Evolutionary conservation across 2,113 vertebrate species (phyloP).

Genomic region (Pterophyllum scalare): DNA sequence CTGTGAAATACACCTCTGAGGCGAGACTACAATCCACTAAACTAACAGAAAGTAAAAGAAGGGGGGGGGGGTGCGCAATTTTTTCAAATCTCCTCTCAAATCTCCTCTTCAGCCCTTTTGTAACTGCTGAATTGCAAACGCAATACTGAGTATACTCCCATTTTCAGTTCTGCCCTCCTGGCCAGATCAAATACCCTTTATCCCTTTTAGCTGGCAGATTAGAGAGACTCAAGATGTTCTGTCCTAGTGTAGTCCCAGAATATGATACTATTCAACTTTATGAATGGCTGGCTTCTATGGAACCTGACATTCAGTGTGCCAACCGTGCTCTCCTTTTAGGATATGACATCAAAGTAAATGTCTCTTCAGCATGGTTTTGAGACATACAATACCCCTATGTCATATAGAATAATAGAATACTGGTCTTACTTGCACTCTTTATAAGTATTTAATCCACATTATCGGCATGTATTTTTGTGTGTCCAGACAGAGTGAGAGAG

Average conservation of each 20-base stretch:
- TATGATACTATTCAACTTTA: conserved; percentile 45
- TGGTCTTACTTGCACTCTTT: background rate
- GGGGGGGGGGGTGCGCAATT: background rate
- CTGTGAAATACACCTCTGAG: background rate
- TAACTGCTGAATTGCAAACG: conserved; percentile 39
- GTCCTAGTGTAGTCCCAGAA: conserved; percentile 34
- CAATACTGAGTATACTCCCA: conserved; percentile 36
- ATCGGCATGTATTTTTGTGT: conserved; percentile 37
- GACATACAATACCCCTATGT: background rate
- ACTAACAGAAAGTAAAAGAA: background rate
- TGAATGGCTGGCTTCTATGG: conserved; percentile 35
- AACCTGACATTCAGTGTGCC: conserved; percentile 4
- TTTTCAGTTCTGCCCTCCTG: conserved; percentile 58
- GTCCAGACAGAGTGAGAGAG: conserved; percentile 21
- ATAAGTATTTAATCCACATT: background rate
- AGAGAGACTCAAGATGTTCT: conserved; percentile 72
- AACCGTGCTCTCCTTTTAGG: background rate
- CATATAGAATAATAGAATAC: background rate
- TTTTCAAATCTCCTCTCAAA: conserved; percentile 15
- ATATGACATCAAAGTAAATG: conserved; percentile 5
- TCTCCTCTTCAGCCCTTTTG: conserved; percentile 34
- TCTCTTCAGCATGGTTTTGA: background rate
- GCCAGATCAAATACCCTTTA: conserved; percentile 67
- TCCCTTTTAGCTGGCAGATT: conserved; percentile 71
- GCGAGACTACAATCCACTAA: background rate